Evolutionary conservation across 2,113 vertebrate genomes (phyloP).

Genomic region (Caranx melampygus): DNA sequence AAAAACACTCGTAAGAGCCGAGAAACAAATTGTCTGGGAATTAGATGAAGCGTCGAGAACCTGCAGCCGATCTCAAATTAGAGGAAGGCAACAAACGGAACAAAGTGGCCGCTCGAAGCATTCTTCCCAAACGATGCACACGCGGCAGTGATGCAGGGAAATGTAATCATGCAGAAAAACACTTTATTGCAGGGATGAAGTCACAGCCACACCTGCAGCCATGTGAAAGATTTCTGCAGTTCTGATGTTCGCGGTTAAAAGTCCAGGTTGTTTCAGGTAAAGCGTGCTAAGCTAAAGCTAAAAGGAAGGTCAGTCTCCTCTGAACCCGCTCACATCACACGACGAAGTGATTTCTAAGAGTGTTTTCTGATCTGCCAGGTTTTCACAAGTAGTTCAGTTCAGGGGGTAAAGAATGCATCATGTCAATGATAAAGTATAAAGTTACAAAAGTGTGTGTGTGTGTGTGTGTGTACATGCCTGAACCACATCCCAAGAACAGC

Average conservation of each 20-base stretch:
- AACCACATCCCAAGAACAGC: conserved; percentile 35
- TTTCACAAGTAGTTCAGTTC: neutral
- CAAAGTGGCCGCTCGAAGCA: neutral
- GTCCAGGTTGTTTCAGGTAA: no score
- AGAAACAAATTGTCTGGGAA: neutral
- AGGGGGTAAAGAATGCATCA: conserved; percentile 2
- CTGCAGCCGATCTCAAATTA: no score
- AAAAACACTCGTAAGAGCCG: neutral
- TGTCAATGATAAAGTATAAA: conserved; percentile 5
- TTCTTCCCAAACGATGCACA: no score
- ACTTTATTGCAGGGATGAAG: no score
- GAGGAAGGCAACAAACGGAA: no score
- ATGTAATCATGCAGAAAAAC: no score
- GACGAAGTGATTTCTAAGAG: neutral
- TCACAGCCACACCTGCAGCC: no score
- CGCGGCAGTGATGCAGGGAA: no score
- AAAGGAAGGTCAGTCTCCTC: neutral
- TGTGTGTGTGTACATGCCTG: conserved; percentile 4
- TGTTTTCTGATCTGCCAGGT: neutral
- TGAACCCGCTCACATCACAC: neutral
- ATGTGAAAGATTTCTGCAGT: no score
- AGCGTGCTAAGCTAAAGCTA: no score
- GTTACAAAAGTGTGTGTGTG: neutral
- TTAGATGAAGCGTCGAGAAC: no score
- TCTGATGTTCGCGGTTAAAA: no score